Percentiles rank a stretch among this genome's conserved stretches.
phyloP scores from a whole-genome alignment of 2,113 vertebrate species.

The Salvelinus sp. region DNA sequence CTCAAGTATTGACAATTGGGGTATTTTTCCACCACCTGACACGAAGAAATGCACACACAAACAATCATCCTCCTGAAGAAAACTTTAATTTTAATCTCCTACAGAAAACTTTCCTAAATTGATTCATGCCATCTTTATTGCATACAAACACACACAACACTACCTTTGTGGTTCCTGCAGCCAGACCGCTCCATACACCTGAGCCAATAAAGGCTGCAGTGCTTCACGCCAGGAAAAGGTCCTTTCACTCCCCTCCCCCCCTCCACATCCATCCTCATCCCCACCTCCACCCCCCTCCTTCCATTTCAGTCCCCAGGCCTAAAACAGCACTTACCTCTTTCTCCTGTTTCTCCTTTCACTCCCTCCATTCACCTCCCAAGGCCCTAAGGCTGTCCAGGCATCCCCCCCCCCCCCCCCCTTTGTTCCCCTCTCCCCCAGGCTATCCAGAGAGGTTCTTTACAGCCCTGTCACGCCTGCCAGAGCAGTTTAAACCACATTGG shows the following conservation, averaged over 20 bases:
- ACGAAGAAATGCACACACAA: no score
- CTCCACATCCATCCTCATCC: no score
- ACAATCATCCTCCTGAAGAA: background rate
- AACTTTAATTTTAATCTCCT: no score
- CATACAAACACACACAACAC: slow-evolving; percentile 5
- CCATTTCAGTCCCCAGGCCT: background rate
- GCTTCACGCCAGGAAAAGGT: slow-evolving; percentile 71
- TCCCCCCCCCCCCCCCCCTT: slow-evolving; percentile 24
- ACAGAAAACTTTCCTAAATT: no score
- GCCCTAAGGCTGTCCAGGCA: slow-evolving; percentile 25
- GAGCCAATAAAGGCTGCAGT: slow-evolving; percentile 68
- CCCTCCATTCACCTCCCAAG: no score
- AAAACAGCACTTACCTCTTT: slow-evolving; percentile 7
- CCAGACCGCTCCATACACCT: slow-evolving; percentile 59
- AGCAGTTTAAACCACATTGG: slow-evolving; percentile 79
- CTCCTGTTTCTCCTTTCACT: no score
- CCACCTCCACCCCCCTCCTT: no score
- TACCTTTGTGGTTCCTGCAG: slow-evolving; percentile 31
- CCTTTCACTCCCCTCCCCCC: slow-evolving; percentile 40
- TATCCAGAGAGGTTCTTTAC: slow-evolving; percentile 66
- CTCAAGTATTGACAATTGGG: no score
- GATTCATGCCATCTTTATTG: no score
- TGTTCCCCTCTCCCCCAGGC: slow-evolving; percentile 35
- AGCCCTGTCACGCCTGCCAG: slow-evolving; percentile 68
- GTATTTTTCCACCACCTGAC: no score